Conservation (phyloP, 2,797 vertebrate genomes). For the Pteronotus mesoamericanus region DNA sequence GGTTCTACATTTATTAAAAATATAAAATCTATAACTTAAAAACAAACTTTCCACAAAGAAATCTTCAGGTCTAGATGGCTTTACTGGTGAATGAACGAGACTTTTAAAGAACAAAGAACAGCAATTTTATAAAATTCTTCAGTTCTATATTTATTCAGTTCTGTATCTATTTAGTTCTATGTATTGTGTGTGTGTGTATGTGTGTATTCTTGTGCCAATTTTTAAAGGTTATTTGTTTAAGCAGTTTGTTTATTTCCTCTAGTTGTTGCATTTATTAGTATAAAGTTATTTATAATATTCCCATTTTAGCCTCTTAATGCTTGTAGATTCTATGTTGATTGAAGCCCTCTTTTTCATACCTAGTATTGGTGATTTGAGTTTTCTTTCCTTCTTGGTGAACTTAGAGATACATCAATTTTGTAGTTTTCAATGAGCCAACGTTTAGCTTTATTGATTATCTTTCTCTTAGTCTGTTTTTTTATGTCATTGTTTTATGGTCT, state of each 20-base stretch:
- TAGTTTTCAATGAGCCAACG: neutral
- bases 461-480: neutral
- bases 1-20: neutral
- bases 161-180: neutral
- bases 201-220: neutral
- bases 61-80: neutral
- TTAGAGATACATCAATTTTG: neutral
- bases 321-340: neutral
- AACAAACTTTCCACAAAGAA: neutral
- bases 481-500: neutral
- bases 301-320: neutral
- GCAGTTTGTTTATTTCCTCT: neutral
- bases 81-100: neutral
- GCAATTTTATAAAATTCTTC: neutral
- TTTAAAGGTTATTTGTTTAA: neutral
- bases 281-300: neutral
- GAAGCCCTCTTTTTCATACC: neutral
- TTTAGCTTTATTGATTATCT: neutral
- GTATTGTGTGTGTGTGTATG: neutral
- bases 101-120: neutral
- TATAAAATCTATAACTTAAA: neutral
- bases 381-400: neutral
- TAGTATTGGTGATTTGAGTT: neutral
- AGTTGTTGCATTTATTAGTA: neutral
- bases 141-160: neutral